Evolutionary conservation across 2,888 invertebrate species (phyloP), one percentile per base, ranked within the genome.

Genomic region (Pediacus dermestoides): DNA sequence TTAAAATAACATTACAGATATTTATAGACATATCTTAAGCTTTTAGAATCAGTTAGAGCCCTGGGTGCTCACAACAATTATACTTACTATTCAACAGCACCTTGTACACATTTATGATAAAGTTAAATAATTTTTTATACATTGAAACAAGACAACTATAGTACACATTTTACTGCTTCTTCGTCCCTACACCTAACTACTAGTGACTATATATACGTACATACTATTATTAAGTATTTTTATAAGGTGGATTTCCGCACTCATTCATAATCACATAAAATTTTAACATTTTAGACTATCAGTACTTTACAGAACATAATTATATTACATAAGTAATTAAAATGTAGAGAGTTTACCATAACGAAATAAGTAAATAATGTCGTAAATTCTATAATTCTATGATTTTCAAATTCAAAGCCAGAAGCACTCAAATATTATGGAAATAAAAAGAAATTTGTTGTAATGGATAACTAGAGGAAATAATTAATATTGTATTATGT

Each of bases 241-340:
- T n/a, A n/a, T n/a, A n/a, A n/a, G n/a, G n/a, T n/a, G n/a, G n/a
- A n/a, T n/a, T n/a, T 30, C 32, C 25, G 28, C 43, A 37, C 14
- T 22, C 44, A 46, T 39, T 32, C 37, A 42, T 43, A 32, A 28
- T 43, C 33, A 32, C 10, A 34, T 10, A 28, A 13, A 13, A 13
- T 4, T 28, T 32, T 42, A 42, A 50, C 48, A 48, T 36, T 41
- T 53, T 51, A 55, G 37, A 56, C 53, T 54, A 52, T 54, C 40
- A 46, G 44, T 48, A 54, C 53, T 56, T 56, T 54, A 53, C 50
- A 54, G 50, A 56, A 56, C 53, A 48, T n/a, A n/a, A n/a, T n/a
- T n/a, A n/a, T n/a, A n/a, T n/a, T n/a, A n/a, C n/a, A n/a, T n/a
- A n/a, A n/a, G n/a, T n/a, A n/a, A n/a, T n/a, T n/a, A n/a, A n/a